These are phyloP conservation scores for Teleiodes luculella DNA, from an alignment of 2,888 invertebrate species.

Conservation along the genomic window DNA sequence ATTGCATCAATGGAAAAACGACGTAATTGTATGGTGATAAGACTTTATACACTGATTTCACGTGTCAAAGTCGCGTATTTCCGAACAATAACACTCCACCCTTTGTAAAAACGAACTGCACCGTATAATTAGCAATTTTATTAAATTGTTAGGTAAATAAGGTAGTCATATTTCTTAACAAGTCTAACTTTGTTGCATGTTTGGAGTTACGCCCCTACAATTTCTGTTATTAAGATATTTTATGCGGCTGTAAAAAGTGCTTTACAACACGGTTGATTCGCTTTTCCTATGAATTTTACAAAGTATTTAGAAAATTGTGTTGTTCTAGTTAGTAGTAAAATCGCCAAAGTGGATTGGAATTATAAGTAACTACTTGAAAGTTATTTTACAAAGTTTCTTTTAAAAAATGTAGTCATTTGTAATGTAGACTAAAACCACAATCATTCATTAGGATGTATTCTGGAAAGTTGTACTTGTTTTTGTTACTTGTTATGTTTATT, in stretches of 20 bases:
- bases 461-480: no score
- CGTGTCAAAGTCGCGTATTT: conserved; percentile 29
- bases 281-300: conserved; percentile 13
- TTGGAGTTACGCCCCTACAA: conserved; percentile 29
- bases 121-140: conserved; percentile 74
- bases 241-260: conserved; percentile 14
- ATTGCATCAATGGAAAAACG: conserved; percentile 30
- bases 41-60: conserved; percentile 27
- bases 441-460: no score
- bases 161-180: conserved; percentile 37
- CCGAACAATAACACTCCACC: conserved; percentile 31
- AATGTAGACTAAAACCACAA: no score
- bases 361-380: background rate
- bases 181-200: conserved; percentile 38
- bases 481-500: no score
- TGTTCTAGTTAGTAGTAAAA: conserved; percentile 8
- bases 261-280: conserved; percentile 11
- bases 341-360: background rate
- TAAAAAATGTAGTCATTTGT: background rate
- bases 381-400: background rate
- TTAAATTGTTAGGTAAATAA: conserved; percentile 73
- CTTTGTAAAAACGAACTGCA: conserved; percentile 65
- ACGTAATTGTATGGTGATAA: conserved; percentile 22
- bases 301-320: conserved; percentile 17
- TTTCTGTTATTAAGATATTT: conserved; percentile 30